A percentile compares a stretch with the other conserved stretches of the same genome.
Conservation (phyloP, 2,113 vertebrate species). For the Psittacula cyanocephala region DNA sequence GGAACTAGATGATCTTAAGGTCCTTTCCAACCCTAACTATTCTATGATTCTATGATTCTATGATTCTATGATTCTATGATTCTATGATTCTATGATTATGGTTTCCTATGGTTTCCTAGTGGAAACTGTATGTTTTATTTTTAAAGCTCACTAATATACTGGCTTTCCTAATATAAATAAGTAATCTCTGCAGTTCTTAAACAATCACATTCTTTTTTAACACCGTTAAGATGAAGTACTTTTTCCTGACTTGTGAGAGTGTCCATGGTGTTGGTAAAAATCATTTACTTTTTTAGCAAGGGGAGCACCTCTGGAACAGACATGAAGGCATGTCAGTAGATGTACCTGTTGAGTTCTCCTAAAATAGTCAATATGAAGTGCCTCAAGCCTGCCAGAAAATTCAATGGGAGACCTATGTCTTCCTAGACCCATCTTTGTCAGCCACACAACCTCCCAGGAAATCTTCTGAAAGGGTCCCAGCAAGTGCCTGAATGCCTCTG, state of each 20-base stretch:
- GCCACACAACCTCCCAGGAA: background rate
- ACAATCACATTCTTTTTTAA: background rate
- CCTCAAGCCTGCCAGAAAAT: background rate
- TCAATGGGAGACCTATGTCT: background rate
- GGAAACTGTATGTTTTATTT: background rate
- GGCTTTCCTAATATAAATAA: background rate
- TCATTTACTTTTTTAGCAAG: background rate
- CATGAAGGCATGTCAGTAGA: background rate
- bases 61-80: too few relatives aligned
- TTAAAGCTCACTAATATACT: fast-evolving
- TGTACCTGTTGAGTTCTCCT: background rate
- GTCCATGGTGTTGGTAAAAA: background rate
- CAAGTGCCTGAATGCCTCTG: background rate
- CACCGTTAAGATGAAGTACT: background rate
- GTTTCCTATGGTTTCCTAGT: background rate
- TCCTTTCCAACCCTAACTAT: too few relatives aligned
- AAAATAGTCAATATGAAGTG: background rate
- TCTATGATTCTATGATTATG: too few relatives aligned
- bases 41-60: too few relatives aligned
- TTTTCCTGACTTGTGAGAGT: background rate
- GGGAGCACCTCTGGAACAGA: background rate
- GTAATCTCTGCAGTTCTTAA: background rate
- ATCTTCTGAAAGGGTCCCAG: background rate
- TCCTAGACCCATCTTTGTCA: background rate
- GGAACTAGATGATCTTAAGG: too few relatives aligned